phyloP scores from a whole-genome alignment of 2,113 vertebrate genomes.

The Fukomys damarensis region DNA sequence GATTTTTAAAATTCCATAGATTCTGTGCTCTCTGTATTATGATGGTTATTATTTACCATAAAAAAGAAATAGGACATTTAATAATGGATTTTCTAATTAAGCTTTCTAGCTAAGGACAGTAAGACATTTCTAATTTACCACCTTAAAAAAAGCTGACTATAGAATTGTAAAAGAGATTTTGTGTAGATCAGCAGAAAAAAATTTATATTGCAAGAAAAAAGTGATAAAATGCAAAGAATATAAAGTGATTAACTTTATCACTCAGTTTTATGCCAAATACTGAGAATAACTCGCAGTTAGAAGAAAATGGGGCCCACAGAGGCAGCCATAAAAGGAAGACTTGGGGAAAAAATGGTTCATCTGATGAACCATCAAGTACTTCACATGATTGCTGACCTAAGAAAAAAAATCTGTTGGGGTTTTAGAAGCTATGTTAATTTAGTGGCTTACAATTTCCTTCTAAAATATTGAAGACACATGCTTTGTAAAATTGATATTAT shows the following conservation, averaged over 20 bases:
- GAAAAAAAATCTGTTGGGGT: neutral
- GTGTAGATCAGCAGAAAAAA: conserved; percentile 53
- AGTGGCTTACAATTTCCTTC: neutral
- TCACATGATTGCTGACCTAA: neutral
- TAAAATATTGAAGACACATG: neutral
- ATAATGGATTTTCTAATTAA: conserved; percentile 64
- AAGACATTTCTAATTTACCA: conserved; percentile 61
- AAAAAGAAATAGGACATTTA: conserved; percentile 47
- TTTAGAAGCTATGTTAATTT: neutral
- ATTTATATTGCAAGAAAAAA: conserved; percentile 76
- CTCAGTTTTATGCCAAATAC: conserved; percentile 71
- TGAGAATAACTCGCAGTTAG: conserved; percentile 31
- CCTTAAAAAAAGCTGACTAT: conserved; percentile 71
- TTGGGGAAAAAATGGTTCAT: neutral
- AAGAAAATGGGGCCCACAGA: neutral
- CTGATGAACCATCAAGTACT: neutral
- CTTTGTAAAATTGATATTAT: conserved; percentile 8
- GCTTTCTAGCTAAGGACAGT: conserved; percentile 27
- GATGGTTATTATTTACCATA: conserved; percentile 61
- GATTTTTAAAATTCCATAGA: conserved; percentile 47
- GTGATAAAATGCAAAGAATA: conserved; percentile 63
- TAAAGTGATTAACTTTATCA: conserved; percentile 76
- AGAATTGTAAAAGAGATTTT: conserved; percentile 72
- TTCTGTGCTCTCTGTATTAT: neutral
- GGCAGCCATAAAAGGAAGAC: neutral